Evolutionary conservation across 1,140 invertebrate genomes (phyloP), one percentile per base, ranked within the genome.

Genomic region (Wasmannia auropunctata): DNA sequence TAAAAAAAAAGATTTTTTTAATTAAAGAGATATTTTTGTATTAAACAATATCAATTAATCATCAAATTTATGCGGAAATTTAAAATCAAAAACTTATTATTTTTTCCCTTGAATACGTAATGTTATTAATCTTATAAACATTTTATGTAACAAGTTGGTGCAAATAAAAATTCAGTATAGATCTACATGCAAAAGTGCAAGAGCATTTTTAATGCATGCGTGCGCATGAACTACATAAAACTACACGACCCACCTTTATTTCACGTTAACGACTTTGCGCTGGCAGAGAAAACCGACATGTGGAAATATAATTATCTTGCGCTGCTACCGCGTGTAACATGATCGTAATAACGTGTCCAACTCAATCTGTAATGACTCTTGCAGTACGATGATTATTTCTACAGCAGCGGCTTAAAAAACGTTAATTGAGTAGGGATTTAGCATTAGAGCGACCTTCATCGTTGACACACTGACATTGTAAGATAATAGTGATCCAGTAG

Each of bases 251-350:
- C 16, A 76, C 46, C 31, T 79, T 65, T 77, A 63, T 63, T 63
- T n/a, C 10, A 49, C 34, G 7, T 51, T 79, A 37, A 54, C 14
- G 62, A 65, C 40, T 67, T 46, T 46, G 16, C 34, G 10, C 34
- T 40, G 62, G 22, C 6, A 11, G 34, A 54, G 34, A 40, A 80
- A 80, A 69, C n/a, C 10, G 62, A 54, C 31, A 54, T 40, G 34
- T 69, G 16, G 31, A 80, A 69, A 79, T 79, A 67, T 79, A 77
- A 80, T 80, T 80, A 80, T 54, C 46, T 37, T 37, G 22, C 22
- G 3, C 22, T 49, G 28, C 43, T 65, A 51, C 76, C 22, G 5
- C 76, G 10, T 67, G 43, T 37, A 51, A 79, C 60, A 28, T 22
- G 76, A 80, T 80, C 46, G 34, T 40, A 69, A 65, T 80, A 80